Evolutionary conservation across 2,888 invertebrate genomes (phyloP).

Genomic region (Macrostomum cliftonense): DNA sequence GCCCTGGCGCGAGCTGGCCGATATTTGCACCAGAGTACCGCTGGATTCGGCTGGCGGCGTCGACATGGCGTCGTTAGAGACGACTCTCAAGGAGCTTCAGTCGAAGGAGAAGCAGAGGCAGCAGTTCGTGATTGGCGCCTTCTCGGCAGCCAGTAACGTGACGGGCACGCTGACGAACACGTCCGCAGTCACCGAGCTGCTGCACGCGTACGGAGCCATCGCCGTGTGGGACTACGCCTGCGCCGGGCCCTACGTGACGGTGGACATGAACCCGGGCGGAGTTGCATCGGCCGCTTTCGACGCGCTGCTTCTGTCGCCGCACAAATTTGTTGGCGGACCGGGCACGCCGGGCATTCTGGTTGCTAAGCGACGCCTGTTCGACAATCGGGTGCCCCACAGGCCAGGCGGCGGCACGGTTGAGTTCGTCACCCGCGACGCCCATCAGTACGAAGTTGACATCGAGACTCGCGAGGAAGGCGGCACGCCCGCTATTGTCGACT

Average conservation of each 20-base stretch:
- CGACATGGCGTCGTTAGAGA: conserved; percentile 56
- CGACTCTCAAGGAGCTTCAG: conserved; percentile 43
- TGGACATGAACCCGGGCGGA: conserved; percentile 62
- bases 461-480: conserved; percentile 49
- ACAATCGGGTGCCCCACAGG: background rate
- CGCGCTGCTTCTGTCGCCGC: conserved; percentile 67
- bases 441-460: conserved; percentile 29
- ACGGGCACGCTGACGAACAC: conserved; percentile 69
- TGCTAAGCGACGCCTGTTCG: conserved; percentile 46
- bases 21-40: conserved; percentile 57
- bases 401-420: conserved; percentile 10
- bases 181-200: conserved; percentile 55
- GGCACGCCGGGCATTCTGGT: conserved; percentile 58
- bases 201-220: conserved; percentile 62
- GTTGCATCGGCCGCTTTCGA: conserved; percentile 28
- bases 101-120: conserved; percentile 35
- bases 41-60: conserved; percentile 63
- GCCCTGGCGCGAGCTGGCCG: conserved; percentile 61
- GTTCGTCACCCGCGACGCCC: conserved; percentile 8
- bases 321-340: conserved; percentile 73
- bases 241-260: conserved; percentile 54
- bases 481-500: conserved; percentile 57
- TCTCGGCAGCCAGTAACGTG: conserved; percentile 67
- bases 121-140: conserved; percentile 61
- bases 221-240: conserved; percentile 77